Conservation (phyloP, 2,797 vertebrate species). For the Oreortyx pictus region DNA sequence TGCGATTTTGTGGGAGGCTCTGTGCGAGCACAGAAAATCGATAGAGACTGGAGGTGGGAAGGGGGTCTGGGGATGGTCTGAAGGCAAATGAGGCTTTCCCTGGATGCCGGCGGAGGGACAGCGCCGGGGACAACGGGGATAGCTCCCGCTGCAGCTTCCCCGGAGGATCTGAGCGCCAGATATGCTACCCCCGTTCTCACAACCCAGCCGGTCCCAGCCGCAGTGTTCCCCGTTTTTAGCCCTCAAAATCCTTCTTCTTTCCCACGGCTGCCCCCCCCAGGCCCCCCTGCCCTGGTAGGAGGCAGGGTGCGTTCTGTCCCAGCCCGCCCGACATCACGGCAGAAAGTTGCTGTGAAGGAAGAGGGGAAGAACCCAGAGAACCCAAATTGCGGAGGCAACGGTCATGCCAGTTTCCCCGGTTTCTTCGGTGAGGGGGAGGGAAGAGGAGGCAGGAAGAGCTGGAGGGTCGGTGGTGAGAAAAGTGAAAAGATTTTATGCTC, state of each 20-base stretch:
- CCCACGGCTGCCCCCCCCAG: too few relatives aligned
- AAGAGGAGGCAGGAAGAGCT: neutral
- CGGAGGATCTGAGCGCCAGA: neutral
- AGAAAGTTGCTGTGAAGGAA: neutral
- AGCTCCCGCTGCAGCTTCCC: neutral
- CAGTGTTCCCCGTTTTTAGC: neutral
- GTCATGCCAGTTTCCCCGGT: neutral
- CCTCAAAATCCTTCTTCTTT: neutral
- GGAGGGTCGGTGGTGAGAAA: neutral
- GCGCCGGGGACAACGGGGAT: neutral
- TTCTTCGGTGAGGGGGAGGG: neutral
- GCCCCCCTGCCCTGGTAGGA: neutral
- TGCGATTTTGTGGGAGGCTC: slow-evolving; percentile 80
- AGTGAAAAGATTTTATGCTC: neutral
- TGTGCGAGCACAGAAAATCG: slow-evolving; percentile 74
- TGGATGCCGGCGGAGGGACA: rapidly evolving
- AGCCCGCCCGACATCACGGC: neutral
- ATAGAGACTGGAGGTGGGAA: slow-evolving; percentile 55
- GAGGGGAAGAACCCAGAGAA: neutral
- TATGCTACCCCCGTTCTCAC: neutral
- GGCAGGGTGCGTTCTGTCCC: neutral
- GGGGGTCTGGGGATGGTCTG: neutral
- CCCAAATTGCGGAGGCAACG: neutral
- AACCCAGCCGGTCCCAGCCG: neutral
- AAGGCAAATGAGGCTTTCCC: neutral